Base-by-base conservation (phyloP, 2,888 invertebrate genomes). In the Yponomeuta malinellus region DNA sequence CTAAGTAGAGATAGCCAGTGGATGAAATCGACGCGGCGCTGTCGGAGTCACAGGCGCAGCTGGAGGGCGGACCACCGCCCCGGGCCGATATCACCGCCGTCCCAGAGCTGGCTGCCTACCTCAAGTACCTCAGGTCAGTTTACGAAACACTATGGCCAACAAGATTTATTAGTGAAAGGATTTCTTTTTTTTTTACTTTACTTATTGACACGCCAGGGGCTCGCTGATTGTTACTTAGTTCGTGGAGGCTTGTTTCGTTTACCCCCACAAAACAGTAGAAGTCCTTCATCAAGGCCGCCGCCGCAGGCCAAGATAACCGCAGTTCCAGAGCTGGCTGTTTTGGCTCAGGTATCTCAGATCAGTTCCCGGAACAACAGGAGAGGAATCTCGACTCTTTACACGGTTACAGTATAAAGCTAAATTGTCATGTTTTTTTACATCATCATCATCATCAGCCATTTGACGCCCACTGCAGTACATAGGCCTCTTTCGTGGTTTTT, bases 1-100 rank as follows among this genome's bases (percentile, higher is more conserved):
- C 23, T 23, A 23, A 23, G 23, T 23, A 23, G 23, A 23, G 23
- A 23, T 23, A 23, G 0, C 93, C 93, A 2, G 97, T 97, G 76
- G 98, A 99, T 82, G 98, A 99, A 81, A 98, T 99, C 74, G 99
- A 98, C 83, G 97, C 98, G 0, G 98, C 98, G 0, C 93, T 99
- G 29, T 96, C 96, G 75, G 98, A 98, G 83, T 93, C 99, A 43
- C 98, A 99, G 87, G 97, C 97, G 33, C 97, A 97, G 33, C 89
- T 99, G 71, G 98, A 98, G 85, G 98, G 98, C 0, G 93, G 94
- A 37, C 89, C 90, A 0, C 87, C 90, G 0, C 84, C 88, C 0
- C 87, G 94, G 0, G 95, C 95, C 70, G 98, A 98, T 85, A 98
- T 99, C 83, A 98, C 98, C 0, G 96, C 97, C 82, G 97, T 99